Evolutionary conservation across 2,888 invertebrate species (phyloP).

Genomic region (Brenthis ino): DNA sequence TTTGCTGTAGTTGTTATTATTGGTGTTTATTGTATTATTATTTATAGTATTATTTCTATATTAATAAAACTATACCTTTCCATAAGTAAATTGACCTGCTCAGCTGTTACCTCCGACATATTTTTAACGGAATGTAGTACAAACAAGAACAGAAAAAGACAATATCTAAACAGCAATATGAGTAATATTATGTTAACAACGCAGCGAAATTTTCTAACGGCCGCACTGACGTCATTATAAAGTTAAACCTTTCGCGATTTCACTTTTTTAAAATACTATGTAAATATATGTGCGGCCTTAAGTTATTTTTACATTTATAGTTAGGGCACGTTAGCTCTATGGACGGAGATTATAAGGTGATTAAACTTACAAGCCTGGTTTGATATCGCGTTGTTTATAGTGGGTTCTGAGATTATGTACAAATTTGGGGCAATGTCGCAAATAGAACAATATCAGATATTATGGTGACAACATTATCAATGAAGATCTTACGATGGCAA

Average conservation of each 20-base stretch:
- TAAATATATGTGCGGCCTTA: conserved; percentile 12
- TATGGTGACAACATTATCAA: conserved; percentile 47
- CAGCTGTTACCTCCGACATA: conserved; percentile 56
- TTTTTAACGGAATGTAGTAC: conserved; percentile 34
- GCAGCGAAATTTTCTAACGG: conserved; percentile 36
- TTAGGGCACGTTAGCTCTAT: conserved; percentile 5
- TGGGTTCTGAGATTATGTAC: conserved; percentile 52
- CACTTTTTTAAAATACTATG: conserved; percentile 42
- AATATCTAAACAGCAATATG: conserved; percentile 32
- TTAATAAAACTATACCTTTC: conserved; percentile 50
- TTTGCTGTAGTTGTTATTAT: no score
- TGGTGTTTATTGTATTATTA: no score
- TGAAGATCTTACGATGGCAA: conserved; percentile 29
- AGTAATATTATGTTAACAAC: conserved; percentile 31
- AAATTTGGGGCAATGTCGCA: conserved; percentile 72
- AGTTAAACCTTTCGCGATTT: conserved; percentile 36
- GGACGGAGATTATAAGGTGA: conserved; percentile 46
- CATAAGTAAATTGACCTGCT: conserved; percentile 55
- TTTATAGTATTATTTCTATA: not conserved
- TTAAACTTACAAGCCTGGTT: conserved; percentile 59
- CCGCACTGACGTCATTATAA: conserved; percentile 42
- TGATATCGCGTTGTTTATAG: conserved; percentile 51
- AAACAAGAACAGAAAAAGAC: conserved; percentile 38
- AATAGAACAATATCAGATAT: conserved; percentile 54
- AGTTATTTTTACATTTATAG: conserved; percentile 1